Conservation (phyloP, 1,140 invertebrate genomes). For the Akabosia matsudoensis region DNA sequence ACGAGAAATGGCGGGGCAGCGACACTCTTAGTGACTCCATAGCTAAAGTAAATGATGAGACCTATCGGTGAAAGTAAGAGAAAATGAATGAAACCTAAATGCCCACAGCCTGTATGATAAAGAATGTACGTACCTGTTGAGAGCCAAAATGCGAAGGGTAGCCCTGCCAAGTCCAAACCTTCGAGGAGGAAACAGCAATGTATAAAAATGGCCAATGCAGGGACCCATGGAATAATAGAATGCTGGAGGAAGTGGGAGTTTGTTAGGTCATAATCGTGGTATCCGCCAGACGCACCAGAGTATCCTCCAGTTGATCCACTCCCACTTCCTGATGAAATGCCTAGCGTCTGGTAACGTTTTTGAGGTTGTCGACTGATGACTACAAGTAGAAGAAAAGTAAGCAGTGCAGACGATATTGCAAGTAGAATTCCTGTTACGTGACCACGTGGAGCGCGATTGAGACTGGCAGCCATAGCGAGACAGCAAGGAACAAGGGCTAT, state of each 20-base stretch:
- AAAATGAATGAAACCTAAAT: not conserved
- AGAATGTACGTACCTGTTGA: slow-evolving; percentile 27
- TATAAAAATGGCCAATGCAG: slow-evolving; percentile 37
- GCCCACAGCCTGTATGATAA: not conserved
- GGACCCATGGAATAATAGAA: slow-evolving; percentile 44
- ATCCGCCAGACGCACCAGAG: not conserved
- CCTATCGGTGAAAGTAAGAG: slow-evolving; percentile 15
- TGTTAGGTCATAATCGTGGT: not conserved
- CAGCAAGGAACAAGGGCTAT: slow-evolving; percentile 37
- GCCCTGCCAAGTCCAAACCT: slow-evolving; percentile 36
- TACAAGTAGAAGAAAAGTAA: slow-evolving; percentile 45
- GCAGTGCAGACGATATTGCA: slow-evolving; percentile 39
- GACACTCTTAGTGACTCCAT: slow-evolving; percentile 38
- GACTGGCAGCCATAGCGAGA: slow-evolving; percentile 38
- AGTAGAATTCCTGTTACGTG: slow-evolving; percentile 43
- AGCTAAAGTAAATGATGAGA: slow-evolving; percentile 43
- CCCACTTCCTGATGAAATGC: not conserved
- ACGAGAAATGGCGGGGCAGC: slow-evolving; percentile 36
- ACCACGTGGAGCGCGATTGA: slow-evolving; percentile 35
- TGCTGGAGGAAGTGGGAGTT: slow-evolving; percentile 33
- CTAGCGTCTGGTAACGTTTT: not conserved
- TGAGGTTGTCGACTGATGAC: slow-evolving; percentile 46
- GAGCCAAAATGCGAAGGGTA: slow-evolving; percentile 43
- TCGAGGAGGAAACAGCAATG: slow-evolving; percentile 42
- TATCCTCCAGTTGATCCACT: not conserved